Base-by-base conservation (phyloP, 1,140 invertebrate genomes). In the Copidosoma floridanum region DNA sequence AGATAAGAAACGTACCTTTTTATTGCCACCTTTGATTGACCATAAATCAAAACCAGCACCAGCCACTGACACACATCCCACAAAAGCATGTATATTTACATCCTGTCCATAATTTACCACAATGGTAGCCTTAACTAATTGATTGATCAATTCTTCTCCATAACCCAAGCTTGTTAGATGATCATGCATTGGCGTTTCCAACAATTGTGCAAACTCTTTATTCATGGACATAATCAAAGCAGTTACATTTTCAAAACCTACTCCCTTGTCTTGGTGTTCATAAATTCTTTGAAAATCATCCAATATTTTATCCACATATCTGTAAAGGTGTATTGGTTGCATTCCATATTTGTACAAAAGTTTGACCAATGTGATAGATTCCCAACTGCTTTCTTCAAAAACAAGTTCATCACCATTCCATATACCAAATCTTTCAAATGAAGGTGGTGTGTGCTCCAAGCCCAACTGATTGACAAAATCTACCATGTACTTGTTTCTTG, bases 91-190 rank as follows among this genome's bases (percentile, higher is more conserved):
- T 23, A 86, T 72, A 55, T 81, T 68, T 2, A 78, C 79, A 21
- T 80, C 79, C 71, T 89, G 87, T 29, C 86, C 86, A 70, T 89
- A 89, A 75, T 89, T 88, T 0, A 81, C 82, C 43, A 82, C 79
- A 26, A 83, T 68, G 20, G 82, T 80, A 8, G 83, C 81, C 61
- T 79, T 69, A 2, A 84, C 83, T 20, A 88, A 55, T 71, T 89
- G 86, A 57, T 85, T 56, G 12, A 88, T 84, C 20, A 87, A 72
- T 21, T 48, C 57, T 7, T 81, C 63, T 7, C 76, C 74, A 56
- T 82, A 82, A 0, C 82, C 82, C 2, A 74, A 53, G 20, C 78
- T 66, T 41, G 64, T 65, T 29, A 88, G 71, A 47, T 80, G 68
- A 35, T 77, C 69, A 58, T 72, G 67, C 11, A 81, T 71, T 3